A percentile compares a stretch with the other conserved stretches of the same genome.
Conservation (phyloP, 1,140 invertebrate species). For the Lucilia cuprina region DNA sequence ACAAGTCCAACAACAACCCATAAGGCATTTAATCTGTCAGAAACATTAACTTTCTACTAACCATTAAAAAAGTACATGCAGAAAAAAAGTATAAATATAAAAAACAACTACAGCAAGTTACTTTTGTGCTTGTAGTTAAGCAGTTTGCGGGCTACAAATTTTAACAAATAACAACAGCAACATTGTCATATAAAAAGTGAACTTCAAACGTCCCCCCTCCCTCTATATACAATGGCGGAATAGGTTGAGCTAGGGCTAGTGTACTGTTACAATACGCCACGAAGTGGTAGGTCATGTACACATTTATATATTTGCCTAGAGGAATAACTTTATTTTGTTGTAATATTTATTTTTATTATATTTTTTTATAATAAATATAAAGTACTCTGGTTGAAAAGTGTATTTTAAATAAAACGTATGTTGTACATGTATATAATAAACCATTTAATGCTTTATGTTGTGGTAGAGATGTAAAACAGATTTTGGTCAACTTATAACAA, state of each 20-base stretch:
- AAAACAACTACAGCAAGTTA: background rate
- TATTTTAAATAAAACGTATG: background rate
- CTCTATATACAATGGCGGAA: no score
- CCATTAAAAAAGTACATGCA: background rate
- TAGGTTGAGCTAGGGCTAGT: background rate
- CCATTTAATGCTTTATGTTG: constrained; percentile 21
- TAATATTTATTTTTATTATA: constrained; percentile 6
- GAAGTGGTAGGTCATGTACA: constrained; percentile 13
- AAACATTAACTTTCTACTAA: constrained; percentile 26
- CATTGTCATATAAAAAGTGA: background rate
- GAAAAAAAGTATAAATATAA: no score
- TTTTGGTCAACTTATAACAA: constrained; percentile 23
- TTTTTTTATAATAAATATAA: background rate
- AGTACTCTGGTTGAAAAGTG: background rate
- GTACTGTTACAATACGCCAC: background rate
- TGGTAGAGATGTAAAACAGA: constrained; percentile 23
- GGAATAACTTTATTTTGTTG: background rate
- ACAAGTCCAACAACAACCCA: background rate
- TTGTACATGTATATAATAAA: background rate
- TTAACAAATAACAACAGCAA: background rate
- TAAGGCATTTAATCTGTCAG: constrained; percentile 13
- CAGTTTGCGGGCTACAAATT: background rate
- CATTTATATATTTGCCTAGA: background rate
- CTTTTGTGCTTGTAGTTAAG: background rate
- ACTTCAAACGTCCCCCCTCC: no score